These are phyloP conservation scores for Orientallactaga sibirica DNA, from an alignment of 2,797 vertebrate species.

Conservation along the genomic window DNA sequence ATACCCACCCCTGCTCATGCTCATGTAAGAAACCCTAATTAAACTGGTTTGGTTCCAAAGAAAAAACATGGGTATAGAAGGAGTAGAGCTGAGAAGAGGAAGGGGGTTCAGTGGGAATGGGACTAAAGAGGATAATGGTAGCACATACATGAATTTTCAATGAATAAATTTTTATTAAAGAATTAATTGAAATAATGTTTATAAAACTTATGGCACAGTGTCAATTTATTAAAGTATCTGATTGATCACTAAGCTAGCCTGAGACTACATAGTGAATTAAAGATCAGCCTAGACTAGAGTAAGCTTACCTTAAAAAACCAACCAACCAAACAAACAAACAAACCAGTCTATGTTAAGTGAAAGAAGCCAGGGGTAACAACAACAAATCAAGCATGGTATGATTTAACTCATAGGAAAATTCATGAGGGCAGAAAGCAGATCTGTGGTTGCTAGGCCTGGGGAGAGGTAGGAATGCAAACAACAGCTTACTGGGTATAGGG, in stretches of 20 bases:
- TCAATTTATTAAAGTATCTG: slow-evolving; percentile 25
- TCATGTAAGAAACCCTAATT: no score
- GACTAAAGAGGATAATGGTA: no score
- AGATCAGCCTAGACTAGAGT: background rate
- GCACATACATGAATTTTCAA: no score
- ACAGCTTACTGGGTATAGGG: background rate
- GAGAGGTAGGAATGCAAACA: background rate
- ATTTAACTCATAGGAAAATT: background rate
- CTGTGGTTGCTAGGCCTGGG: background rate
- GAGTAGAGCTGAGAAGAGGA: no score
- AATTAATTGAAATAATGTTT: slow-evolving; percentile 41
- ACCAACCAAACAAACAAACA: background rate
- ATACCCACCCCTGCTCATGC: no score
- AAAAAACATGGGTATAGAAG: no score
- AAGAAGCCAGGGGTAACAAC: background rate
- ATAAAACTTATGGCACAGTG: slow-evolving; percentile 7
- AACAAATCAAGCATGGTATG: background rate
- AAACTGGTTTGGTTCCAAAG: no score
- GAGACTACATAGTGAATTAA: background rate
- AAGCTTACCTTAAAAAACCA: no score
- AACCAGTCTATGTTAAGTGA: background rate
- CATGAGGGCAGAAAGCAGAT: background rate
- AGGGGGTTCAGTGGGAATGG: no score
- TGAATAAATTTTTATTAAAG: no score
- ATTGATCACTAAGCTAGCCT: background rate